phyloP scores from a whole-genome alignment of 1,140 invertebrate species.

The Himalopsyche phryganea region DNA sequence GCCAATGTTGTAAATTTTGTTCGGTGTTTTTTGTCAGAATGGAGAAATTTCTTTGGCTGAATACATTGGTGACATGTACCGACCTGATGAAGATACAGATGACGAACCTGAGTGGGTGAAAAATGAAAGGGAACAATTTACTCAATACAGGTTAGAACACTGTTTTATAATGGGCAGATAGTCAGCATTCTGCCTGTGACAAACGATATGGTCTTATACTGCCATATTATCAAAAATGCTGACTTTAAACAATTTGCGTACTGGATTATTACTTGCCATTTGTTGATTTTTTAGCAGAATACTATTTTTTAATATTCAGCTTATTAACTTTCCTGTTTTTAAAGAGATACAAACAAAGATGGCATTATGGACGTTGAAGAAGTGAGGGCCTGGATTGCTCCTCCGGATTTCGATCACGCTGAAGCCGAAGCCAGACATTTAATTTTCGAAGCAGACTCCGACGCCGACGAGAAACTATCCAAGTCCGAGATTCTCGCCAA shows the following conservation, averaged over 20 bases:
- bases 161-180: too few relatives aligned
- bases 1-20: too few relatives aligned
- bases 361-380: slow-evolving; percentile 87
- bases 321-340: neutral
- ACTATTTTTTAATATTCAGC: too few relatives aligned
- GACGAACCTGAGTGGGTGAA: slow-evolving; percentile 95
- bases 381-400: slow-evolving; percentile 91
- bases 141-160: slow-evolving; percentile 54
- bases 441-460: slow-evolving; percentile 88
- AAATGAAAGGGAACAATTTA: slow-evolving; percentile 90
- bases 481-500: slow-evolving; percentile 92
- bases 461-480: slow-evolving; percentile 86
- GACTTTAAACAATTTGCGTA: too few relatives aligned
- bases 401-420: slow-evolving; percentile 93
- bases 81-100: slow-evolving; percentile 62
- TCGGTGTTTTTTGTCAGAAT: slow-evolving; percentile 54
- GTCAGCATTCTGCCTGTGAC: neutral
- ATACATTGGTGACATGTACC: slow-evolving; percentile 88
- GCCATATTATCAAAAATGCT: too few relatives aligned
- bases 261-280: too few relatives aligned
- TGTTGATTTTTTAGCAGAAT: too few relatives aligned
- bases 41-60: slow-evolving; percentile 74
- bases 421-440: slow-evolving; percentile 94
- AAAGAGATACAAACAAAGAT: slow-evolving; percentile 79
- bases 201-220: too few relatives aligned